Evolutionary conservation across 2,888 invertebrate species (phyloP), one percentile per base, ranked within the genome.

Genomic region (Andrena flavipes): DNA sequence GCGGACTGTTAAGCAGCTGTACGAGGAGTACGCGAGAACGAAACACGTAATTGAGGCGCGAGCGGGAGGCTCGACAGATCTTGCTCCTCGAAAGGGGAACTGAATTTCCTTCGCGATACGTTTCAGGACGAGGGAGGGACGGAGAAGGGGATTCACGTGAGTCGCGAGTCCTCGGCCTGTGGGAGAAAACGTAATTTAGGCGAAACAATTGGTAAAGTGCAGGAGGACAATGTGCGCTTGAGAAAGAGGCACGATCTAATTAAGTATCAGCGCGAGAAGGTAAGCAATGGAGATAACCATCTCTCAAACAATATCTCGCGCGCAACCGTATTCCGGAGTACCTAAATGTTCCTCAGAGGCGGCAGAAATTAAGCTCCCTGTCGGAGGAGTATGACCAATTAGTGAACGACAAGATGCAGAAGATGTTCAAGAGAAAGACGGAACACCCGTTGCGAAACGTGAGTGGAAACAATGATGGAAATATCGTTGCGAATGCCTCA

Each of bases 181-280:
- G 84, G 87, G 62, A 91, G 90, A 76, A 92, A 91, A 84, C 84
- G 88, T 20, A 91, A 89, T 72, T 86, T 93, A 62, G 86, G 85
- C 2, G 92, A 93, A 33, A 90, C 92, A 30, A 90, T 92, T 70
- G 73, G 59, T 8, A 90, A 82, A 73, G 84, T 91, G 54, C 90
- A 91, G 74, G 93, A 93, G 77, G 92, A 93, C 80, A 93, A 92
- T 80, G 90, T 92, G 70, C 90, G 92, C 10, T 85, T 92, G 63
- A 91, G 93, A 63, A 98, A 97, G 92, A 96, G 96, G 90, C 93
- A 97, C 79, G 97, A 98, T 94, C 94, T 97, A 67, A 92, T 97
- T 29, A 96, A 95, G 85, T 97, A 97, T 92, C 96, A 96, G 84
- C 96, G 95, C 76, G 95, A 96, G 90, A 95, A 96, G 94, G 95